Evolutionary conservation across 2,113 vertebrate genomes (phyloP).

Genomic region (Oncorhynchus masou): DNA sequence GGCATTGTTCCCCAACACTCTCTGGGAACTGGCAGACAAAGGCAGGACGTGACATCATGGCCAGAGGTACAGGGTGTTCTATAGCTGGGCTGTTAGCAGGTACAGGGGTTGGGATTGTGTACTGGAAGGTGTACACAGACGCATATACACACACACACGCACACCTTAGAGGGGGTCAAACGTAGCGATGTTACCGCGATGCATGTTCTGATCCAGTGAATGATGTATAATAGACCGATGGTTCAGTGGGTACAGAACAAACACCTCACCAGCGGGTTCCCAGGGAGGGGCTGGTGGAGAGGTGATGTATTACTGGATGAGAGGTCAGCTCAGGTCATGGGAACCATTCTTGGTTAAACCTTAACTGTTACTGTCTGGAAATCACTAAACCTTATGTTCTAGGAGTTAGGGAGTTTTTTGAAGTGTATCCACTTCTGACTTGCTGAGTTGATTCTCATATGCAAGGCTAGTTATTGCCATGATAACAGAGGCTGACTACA

Average conservation of each 20-base stretch:
- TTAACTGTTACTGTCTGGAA: background rate
- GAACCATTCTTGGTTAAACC: background rate
- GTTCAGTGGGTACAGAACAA: background rate
- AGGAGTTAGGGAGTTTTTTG: too few relatives aligned
- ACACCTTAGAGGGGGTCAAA: background rate
- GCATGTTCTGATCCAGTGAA: background rate
- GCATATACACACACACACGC: background rate
- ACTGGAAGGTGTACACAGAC: background rate
- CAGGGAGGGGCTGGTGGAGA: background rate
- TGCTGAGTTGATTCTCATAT: too few relatives aligned
- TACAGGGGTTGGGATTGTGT: background rate
- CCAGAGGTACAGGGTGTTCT: background rate
- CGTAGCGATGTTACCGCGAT: background rate
- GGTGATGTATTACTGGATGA: background rate
- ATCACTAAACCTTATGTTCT: too few relatives aligned
- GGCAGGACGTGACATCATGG: background rate
- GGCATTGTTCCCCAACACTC: background rate
- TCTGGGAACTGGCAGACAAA: background rate
- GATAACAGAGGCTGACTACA: too few relatives aligned
- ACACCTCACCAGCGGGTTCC: background rate
- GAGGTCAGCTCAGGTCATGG: slow-evolving; percentile 6
- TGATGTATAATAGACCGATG: background rate
- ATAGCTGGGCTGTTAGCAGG: background rate
- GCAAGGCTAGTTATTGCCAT: too few relatives aligned
- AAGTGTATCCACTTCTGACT: too few relatives aligned